Evolutionary conservation across 2,888 invertebrate genomes (phyloP), one percentile per base, ranked within the genome.

Genomic region (Dolichomitus sp.): DNA sequence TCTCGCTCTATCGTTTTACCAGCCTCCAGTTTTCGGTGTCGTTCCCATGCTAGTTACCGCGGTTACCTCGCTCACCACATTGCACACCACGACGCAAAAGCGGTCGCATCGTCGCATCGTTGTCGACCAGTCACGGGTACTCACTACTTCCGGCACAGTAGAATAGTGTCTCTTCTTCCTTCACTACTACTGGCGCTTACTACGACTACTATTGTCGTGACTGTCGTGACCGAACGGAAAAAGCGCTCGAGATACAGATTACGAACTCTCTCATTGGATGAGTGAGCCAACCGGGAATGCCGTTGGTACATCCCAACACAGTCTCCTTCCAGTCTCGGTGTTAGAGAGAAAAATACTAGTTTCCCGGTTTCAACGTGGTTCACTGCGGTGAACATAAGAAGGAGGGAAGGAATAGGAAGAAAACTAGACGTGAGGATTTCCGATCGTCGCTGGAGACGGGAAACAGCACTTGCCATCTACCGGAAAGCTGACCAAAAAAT

Each of bases 161-260:
- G 48, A 70, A 48, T 59, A 76, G 63, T 7, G 37, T 57, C 45
- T 23, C 33, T 61, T 40, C 52, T 42, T 33, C 30, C 54, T 66
- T 27, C 45, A 57, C 72, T 42, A 45, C 63, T 11, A 63, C 23
- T 7, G 14, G 0, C n/a, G 23, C 17, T 37, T 37, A n/a, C 61
- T 4, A 40, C 17, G 33, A 59, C 33, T 33, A 23, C 70, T 48
- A 61, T 52, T 5, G 45, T 27, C 12, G n/a, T 68, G 52, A 65
- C 52, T 59, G 33, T 66, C 65, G 77, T 12, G 33, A 68, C 72
- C 33, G 40, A 23, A 40, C 50, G 37, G 57, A 33, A 70, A 82
- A 74, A 59, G 65, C 69, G 74, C 48, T 69, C 37, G 74, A 70
- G 74, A 70, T 70, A 82, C 78, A 70, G 78, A 82, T 82, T 82